Evolutionary conservation across 2,113 vertebrate species (phyloP).

Genomic region (Tupaia chinensis): DNA sequence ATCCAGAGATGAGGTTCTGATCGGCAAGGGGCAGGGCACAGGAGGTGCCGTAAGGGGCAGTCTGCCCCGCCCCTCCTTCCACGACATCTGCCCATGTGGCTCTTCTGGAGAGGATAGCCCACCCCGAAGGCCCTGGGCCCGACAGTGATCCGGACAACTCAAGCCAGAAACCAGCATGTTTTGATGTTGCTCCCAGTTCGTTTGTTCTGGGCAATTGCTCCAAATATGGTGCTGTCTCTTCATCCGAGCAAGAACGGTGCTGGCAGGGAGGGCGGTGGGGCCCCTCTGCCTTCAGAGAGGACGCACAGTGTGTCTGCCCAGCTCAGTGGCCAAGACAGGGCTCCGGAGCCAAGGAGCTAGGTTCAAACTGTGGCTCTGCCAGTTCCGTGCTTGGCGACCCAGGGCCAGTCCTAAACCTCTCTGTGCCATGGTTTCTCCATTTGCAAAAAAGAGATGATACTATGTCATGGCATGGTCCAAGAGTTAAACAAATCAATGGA

Average conservation of each 20-base stretch:
- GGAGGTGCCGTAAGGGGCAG: accelerated
- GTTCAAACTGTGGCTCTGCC: background rate
- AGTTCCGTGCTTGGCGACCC: background rate
- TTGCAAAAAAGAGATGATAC: background rate
- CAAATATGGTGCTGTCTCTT: background rate
- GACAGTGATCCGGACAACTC: background rate
- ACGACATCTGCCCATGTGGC: accelerated
- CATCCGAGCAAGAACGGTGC: background rate
- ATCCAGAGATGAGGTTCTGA: background rate
- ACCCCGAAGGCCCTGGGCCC: background rate
- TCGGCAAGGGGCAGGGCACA: accelerated
- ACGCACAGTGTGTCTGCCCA: accelerated
- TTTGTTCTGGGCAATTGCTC: background rate
- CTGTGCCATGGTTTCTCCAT: background rate
- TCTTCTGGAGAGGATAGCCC: background rate
- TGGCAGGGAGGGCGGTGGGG: background rate
- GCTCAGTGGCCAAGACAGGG: accelerated
- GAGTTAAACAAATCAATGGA: accelerated
- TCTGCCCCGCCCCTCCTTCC: background rate
- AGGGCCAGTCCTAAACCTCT: background rate
- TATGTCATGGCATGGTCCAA: background rate
- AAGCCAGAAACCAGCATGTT: background rate
- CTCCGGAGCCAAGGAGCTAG: accelerated
- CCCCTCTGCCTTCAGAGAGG: background rate
- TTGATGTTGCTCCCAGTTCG: background rate